These are phyloP conservation scores for Cromileptes altivelis DNA, from an alignment of 2,113 vertebrate genomes.

Conservation along the genomic window DNA sequence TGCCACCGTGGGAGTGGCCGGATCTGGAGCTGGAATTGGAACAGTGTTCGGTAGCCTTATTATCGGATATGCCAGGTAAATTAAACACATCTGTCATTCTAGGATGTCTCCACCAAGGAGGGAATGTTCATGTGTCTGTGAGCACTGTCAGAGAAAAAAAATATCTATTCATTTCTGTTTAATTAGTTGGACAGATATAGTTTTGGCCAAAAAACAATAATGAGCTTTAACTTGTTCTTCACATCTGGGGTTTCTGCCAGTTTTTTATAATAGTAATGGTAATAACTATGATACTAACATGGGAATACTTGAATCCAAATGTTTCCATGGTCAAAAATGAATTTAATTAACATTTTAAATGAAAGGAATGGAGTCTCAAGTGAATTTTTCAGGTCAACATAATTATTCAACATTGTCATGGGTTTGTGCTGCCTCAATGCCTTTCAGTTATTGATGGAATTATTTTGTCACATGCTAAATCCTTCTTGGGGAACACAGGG, in stretches of 20 bases:
- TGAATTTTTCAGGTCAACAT: too few relatives aligned
- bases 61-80: conserved; percentile 98
- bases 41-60: conserved; percentile 99
- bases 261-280: not conserved
- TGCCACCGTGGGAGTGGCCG: conserved; percentile 98
- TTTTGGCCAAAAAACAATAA: not conserved
- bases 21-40: conserved; percentile 99
- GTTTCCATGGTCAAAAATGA: not conserved
- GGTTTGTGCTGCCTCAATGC: not conserved
- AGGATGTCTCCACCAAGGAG: not conserved
- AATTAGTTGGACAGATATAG: not conserved
- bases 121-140: not conserved
- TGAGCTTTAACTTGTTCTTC: not conserved
- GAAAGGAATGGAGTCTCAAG: not conserved
- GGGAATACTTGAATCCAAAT: not conserved
- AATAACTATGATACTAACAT: not conserved
- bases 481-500: not conserved
- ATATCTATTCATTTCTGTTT: not conserved
- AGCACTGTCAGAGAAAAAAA: not conserved
- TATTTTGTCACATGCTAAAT: not conserved
- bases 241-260: too few relatives aligned
- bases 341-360: not conserved
- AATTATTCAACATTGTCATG: not conserved
- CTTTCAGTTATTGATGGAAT: not conserved
- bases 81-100: not conserved